Percentiles rank a stretch among this genome's conserved stretches.
Evolutionary conservation across 1,140 invertebrate genomes (phyloP).

Genomic region (Coenobita brevimanus): DNA sequence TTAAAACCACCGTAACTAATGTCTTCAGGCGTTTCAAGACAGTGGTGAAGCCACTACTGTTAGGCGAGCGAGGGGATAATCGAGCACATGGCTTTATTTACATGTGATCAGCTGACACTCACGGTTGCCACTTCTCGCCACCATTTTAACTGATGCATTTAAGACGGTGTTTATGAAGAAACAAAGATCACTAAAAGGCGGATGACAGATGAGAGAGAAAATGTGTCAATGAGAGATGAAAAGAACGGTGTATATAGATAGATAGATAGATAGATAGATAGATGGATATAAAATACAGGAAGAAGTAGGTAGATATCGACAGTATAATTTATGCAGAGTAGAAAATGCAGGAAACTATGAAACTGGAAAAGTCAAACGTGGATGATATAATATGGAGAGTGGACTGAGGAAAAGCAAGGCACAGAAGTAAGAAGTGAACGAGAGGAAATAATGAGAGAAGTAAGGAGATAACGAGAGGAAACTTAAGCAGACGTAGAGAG

Average conservation of each 20-base stretch:
- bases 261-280: too few species aligned
- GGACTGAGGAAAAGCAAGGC: not conserved
- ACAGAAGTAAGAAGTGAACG: not conserved
- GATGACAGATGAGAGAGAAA: too few species aligned
- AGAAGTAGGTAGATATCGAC: too few species aligned
- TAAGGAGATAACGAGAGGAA: not conserved
- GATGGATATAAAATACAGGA: too few species aligned
- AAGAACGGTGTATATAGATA: too few species aligned
- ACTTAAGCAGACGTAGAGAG: not conserved
- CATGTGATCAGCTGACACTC: not conserved
- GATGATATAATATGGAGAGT: not conserved
- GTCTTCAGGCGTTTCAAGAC: too few species aligned
- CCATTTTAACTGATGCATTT: too few species aligned
- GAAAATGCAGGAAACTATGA: not conserved
- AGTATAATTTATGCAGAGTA: too few species aligned
- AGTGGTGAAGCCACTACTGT: not conserved
- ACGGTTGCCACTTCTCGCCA: not conserved
- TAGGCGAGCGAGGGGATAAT: not conserved
- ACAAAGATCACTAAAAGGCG: too few species aligned
- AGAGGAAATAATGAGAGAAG: not conserved
- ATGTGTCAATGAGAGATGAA: too few species aligned
- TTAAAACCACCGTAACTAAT: too few species aligned
- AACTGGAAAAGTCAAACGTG: not conserved
- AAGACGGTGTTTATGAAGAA: too few species aligned
- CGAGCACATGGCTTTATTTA: constrained; percentile 20